A percentile compares a stretch with the other conserved stretches of the same genome.
phyloP scores from a whole-genome alignment of 2,113 vertebrate species.

The Actenoides hombroni region DNA sequence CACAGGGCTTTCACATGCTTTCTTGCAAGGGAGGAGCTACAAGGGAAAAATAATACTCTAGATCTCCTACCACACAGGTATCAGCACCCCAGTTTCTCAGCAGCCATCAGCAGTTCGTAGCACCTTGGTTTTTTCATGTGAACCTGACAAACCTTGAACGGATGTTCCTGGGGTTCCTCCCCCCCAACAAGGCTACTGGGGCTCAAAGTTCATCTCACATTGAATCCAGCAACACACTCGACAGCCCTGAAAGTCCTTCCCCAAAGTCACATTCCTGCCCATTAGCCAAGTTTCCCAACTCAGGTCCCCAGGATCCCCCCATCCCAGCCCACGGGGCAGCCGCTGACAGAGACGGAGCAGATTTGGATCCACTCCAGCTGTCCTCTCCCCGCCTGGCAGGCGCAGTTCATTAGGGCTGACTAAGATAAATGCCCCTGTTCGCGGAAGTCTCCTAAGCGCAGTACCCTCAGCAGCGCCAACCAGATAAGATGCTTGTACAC shows the following conservation, averaged over 20 bases:
- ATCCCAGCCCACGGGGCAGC: accelerated
- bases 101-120: background rate
- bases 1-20: background rate
- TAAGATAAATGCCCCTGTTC: conserved; percentile 16
- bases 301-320: background rate
- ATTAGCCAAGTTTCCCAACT: background rate
- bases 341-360: background rate
- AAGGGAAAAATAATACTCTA: too few relatives aligned
- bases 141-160: background rate
- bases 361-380: conserved; percentile 26
- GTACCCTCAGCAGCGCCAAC: background rate
- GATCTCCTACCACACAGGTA: accelerated
- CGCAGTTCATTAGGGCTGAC: conserved; percentile 3
- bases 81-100: background rate
- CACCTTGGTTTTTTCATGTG: accelerated
- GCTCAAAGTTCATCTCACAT: background rate
- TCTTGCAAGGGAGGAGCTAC: background rate
- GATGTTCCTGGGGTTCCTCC: background rate
- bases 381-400: conserved; percentile 18
- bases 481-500: background rate
- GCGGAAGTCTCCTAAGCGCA: background rate
- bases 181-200: too few relatives aligned
- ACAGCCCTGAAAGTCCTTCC: background rate
- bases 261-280: background rate
- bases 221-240: background rate